These are phyloP conservation scores for Motacilla tschutschensis DNA, from an alignment of 2,113 vertebrate species.

Conservation along the genomic window DNA sequence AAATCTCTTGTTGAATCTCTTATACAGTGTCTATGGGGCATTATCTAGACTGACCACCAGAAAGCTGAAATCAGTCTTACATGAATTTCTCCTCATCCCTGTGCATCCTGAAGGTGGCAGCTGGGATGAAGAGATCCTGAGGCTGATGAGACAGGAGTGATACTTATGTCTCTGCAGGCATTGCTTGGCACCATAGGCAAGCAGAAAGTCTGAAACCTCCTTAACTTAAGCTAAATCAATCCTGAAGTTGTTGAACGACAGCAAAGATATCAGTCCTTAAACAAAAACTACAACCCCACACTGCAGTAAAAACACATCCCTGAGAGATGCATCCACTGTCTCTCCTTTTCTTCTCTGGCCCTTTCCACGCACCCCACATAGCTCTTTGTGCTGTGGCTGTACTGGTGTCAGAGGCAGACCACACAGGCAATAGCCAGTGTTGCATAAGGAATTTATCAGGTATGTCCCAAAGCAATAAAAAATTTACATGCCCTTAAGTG, in stretches of 20 bases:
- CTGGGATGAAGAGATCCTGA: background rate
- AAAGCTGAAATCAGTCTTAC: background rate
- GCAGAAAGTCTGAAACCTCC: background rate
- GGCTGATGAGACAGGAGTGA: background rate
- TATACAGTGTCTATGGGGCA: background rate
- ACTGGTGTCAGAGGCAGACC: background rate
- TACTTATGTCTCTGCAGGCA: background rate
- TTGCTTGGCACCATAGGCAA: background rate
- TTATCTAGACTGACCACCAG: background rate
- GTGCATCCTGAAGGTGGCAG: background rate
- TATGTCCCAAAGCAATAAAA: background rate
- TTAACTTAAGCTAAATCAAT: background rate
- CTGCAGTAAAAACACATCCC: background rate
- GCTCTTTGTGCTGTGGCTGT: background rate
- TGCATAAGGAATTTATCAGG: background rate
- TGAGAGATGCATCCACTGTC: background rate
- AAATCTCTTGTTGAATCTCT: background rate
- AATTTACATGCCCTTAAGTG: background rate
- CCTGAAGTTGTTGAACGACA: background rate
- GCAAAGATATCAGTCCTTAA: background rate
- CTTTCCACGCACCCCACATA: fast-evolving
- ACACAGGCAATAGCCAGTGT: background rate
- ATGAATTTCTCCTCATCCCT: background rate
- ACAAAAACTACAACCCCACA: background rate
- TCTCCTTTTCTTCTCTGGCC: background rate